Evolutionary conservation across 2,888 invertebrate genomes (phyloP).

Genomic region (Creontiades dilutus): DNA sequence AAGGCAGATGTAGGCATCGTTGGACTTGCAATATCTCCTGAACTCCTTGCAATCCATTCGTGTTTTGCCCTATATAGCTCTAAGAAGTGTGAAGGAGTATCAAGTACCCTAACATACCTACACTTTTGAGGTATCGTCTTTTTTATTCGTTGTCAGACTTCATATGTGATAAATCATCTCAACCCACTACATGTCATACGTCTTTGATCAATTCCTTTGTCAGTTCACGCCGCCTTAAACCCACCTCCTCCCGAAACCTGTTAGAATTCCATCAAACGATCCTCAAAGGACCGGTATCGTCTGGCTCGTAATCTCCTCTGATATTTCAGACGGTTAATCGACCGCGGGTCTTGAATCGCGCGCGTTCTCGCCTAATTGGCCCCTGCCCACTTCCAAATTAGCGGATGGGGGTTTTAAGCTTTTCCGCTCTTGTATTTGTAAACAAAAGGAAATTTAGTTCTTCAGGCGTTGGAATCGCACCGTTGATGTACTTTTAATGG

Average conservation of each 20-base stretch:
- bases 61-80: too few relatives aligned
- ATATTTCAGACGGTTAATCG: conserved; percentile 21
- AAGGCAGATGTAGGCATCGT: too few relatives aligned
- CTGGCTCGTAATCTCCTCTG: neutral
- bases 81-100: too few relatives aligned
- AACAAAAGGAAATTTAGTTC: neutral
- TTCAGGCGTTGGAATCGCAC: neutral
- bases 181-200: too few relatives aligned
- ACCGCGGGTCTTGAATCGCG: neutral
- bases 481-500: neutral
- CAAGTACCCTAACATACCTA: too few relatives aligned
- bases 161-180: too few relatives aligned
- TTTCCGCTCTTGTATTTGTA: conserved; percentile 25
- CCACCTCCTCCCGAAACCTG: neutral
- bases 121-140: too few relatives aligned
- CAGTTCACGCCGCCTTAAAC: too few relatives aligned
- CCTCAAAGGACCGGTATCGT: neutral
- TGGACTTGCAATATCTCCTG: too few relatives aligned
- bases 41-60: too few relatives aligned
- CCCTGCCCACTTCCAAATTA: conserved; percentile 20
- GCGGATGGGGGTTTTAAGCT: neutral
- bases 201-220: too few relatives aligned
- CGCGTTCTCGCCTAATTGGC: neutral
- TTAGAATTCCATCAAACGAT: neutral
- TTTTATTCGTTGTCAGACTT: too few relatives aligned